Conservation (phyloP, 2,888 invertebrate species). For the Drosophila vallismaia region DNA sequence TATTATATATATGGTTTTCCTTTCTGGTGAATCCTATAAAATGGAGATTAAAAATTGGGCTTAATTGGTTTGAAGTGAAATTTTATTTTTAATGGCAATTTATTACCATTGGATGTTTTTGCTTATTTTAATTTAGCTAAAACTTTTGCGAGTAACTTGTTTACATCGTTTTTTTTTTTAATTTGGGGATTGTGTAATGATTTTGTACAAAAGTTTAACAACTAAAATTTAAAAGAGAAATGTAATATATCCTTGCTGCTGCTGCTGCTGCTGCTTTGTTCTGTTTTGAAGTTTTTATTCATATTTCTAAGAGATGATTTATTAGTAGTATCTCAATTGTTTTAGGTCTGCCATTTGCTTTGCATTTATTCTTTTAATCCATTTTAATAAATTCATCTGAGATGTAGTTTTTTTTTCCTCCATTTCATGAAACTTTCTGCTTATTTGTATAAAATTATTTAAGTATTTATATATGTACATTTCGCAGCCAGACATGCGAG, state of each 20-base stretch:
- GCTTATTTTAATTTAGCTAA: conserved; percentile 62
- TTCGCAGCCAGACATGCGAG: conserved; percentile 40
- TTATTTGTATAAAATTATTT: conserved; percentile 36
- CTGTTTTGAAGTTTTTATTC: conserved; percentile 29
- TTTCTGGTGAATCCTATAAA: conserved; percentile 29
- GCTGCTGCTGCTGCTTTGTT: conserved; percentile 25
- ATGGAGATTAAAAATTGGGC: conserved; percentile 58
- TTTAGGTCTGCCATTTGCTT: conserved; percentile 28
- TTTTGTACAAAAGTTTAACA: conserved; percentile 29
- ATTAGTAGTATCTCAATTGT: conserved; percentile 62
- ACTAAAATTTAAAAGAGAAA: conserved; percentile 8
- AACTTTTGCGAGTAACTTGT: conserved; percentile 50
- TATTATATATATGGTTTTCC: conserved; percentile 30
- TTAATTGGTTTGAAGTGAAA: conserved; percentile 42
- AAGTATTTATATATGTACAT: conserved; percentile 49
- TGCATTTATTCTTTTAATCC: conserved; percentile 11
- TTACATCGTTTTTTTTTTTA: conserved; percentile 12
- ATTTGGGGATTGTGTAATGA: conserved; percentile 19
- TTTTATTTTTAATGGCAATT: conserved; percentile 34
- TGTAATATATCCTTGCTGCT: conserved; percentile 16
- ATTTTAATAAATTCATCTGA: conserved; percentile 36
- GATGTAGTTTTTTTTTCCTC: conserved; percentile 53
- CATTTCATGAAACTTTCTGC: conserved; percentile 45
- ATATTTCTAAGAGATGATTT: conserved; percentile 63
- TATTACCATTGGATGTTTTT: conserved; percentile 30